These are phyloP conservation scores for Pardalotus punctatus DNA, from an alignment of 2,113 vertebrate genomes.

Conservation along the genomic window DNA sequence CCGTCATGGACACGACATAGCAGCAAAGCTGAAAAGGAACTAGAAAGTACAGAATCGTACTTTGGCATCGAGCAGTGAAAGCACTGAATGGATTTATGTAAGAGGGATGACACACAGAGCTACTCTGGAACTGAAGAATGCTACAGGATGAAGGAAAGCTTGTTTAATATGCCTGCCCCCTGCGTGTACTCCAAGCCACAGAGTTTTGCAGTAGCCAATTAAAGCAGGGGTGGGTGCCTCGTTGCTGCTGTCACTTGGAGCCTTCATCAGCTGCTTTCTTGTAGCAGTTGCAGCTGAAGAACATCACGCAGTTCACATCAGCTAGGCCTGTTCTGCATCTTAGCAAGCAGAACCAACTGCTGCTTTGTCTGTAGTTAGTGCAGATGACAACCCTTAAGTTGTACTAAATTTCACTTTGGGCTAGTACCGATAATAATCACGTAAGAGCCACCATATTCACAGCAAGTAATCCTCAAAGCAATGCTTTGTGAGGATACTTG, in stretches of 20 bases:
- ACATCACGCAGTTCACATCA: background rate
- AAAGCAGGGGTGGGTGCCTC: background rate
- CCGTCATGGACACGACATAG: background rate
- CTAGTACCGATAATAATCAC: background rate
- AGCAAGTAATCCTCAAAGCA: background rate
- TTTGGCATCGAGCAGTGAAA: background rate
- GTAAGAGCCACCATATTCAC: background rate
- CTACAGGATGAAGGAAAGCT: background rate
- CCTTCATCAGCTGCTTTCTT: background rate
- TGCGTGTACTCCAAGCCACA: no score
- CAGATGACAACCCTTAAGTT: background rate
- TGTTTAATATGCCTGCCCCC: background rate
- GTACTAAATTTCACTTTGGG: background rate
- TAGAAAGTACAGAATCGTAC: background rate
- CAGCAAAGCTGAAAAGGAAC: background rate
- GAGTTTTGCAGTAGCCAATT: background rate
- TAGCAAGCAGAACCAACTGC: background rate
- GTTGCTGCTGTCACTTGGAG: background rate
- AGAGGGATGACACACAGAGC: accelerated
- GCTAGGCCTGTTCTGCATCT: background rate
- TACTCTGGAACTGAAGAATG: background rate
- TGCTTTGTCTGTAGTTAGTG: background rate
- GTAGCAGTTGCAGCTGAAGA: background rate
- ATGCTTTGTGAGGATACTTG: background rate
- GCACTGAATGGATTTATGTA: accelerated